Evolutionary conservation across 37 sponge, comb jelly and placozoan species (phyloP), one percentile per base, ranked within the genome.

Genomic region (Ianthella basta): DNA sequence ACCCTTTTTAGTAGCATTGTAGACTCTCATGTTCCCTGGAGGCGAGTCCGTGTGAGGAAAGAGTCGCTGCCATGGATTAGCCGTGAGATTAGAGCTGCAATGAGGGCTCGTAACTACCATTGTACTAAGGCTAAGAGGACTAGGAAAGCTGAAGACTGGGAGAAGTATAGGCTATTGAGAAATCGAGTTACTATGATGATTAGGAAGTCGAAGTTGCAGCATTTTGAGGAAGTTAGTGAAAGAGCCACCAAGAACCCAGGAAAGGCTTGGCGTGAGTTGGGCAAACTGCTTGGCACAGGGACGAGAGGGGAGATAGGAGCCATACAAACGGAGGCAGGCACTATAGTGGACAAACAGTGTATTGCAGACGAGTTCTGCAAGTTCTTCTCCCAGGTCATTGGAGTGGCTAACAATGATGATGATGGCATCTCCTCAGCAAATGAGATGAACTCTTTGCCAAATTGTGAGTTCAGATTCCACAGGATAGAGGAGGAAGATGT

Each of bases 41-140:
- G 53, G 74, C 33, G 27, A 75, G 60, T 33, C 10, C n/a, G 85
- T 37, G 75, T 54, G 29, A 44, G 56, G n/a, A 40, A 36, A 56
- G 14, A 84, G 20, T 41, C 85, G 12, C 56, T 84, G 27, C 85
- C 85, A 24, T 84, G 85, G 85, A 75, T 84, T 32, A 59, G 14
- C 25, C 38, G 34, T 29, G 85, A 79, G 8, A 66, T 82, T 10
- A 27, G 30, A 36, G 59, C 13, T 15, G 55, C 55, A 32, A 80
- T 80, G 56, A 80, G 80, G 30, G 15, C 13, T 19, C 23, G 68
- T 37, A 82, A 41, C 44, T 82, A 34, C 41, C 21, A 60, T 6
- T 60, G 65, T 12, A 82, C 44, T 10, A 82, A 82, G 67, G 83
- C 83, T 13, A 82, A 82, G 67, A 82, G 23, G 53, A 66, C 30